A percentile compares a stretch with the other conserved stretches of the same genome.
These are phyloP conservation scores for Araneus ventricosus DNA, from an alignment of 1,140 invertebrate genomes.

Conservation along the genomic window DNA sequence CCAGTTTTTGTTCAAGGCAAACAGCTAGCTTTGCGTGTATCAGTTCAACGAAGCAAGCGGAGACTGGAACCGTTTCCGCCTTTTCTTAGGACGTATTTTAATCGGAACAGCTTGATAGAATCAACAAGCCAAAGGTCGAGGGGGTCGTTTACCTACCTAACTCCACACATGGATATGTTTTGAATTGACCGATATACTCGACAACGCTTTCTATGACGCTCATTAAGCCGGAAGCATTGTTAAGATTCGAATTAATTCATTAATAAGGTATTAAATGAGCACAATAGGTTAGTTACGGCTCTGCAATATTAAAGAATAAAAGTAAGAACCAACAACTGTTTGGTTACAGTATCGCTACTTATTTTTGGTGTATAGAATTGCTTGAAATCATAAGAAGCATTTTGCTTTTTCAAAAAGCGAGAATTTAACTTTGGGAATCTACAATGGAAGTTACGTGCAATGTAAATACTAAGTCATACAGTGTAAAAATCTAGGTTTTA, in stretches of 20 bases:
- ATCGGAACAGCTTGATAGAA: slow-evolving; percentile 39
- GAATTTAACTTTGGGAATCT: too few relatives aligned
- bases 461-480: too few relatives aligned
- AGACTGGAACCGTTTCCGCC: slow-evolving; percentile 49
- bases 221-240: neutral
- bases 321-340: too few relatives aligned
- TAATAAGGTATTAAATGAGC: neutral
- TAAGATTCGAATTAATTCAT: slow-evolving; percentile 1
- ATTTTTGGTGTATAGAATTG: too few relatives aligned
- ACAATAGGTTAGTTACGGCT: slow-evolving; percentile 1
- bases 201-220: neutral
- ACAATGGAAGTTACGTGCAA: too few relatives aligned
- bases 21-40: neutral
- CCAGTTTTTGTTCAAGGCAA: slow-evolving; percentile 49
- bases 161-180: neutral
- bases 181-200: neutral
- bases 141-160: slow-evolving; percentile 25
- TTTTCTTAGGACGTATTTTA: neutral
- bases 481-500: too few relatives aligned
- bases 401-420: too few relatives aligned
- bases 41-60: slow-evolving; percentile 29
- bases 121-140: slow-evolving; percentile 28
- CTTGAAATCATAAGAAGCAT: too few relatives aligned
- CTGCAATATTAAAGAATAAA: too few relatives aligned
- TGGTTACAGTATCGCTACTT: too few relatives aligned